Evolutionary conservation across 2,888 invertebrate genomes (phyloP).

Genomic region (Mactromeris polynyma): DNA sequence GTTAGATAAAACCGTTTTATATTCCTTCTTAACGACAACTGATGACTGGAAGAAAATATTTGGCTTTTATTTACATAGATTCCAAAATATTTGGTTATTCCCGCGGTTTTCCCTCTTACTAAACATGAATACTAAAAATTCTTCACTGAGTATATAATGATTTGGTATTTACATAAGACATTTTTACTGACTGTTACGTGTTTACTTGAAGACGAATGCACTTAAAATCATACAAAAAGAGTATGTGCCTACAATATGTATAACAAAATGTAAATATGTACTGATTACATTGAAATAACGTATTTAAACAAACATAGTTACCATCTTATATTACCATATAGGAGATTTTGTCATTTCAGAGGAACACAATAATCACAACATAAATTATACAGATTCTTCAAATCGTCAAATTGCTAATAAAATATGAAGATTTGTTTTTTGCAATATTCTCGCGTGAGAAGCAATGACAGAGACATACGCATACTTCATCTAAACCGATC

Average conservation of each 20-base stretch:
- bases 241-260: neutral
- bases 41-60: conserved; percentile 28
- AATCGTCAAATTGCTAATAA: too few species aligned
- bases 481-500: neutral
- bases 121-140: conserved; percentile 5
- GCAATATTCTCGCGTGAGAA: too few species aligned
- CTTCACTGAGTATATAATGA: conserved; percentile 7
- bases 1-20: conserved; percentile 18
- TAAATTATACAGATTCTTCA: too few species aligned
- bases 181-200: conserved; percentile 23
- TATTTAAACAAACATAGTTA: neutral
- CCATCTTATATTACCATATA: neutral
- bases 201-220: neutral
- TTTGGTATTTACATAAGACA: conserved; percentile 27
- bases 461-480: neutral
- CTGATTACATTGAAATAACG: neutral
- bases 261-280: neutral
- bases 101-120: neutral
- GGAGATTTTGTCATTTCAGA: too few species aligned
- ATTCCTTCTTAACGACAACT: conserved; percentile 38
- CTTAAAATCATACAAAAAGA: neutral
- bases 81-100: conserved; percentile 47
- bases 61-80: conserved; percentile 53
- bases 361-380: too few species aligned
- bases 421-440: too few species aligned